Evolutionary conservation across 2,797 vertebrate genomes (phyloP).

Genomic region (Coreius guichenoti): DNA sequence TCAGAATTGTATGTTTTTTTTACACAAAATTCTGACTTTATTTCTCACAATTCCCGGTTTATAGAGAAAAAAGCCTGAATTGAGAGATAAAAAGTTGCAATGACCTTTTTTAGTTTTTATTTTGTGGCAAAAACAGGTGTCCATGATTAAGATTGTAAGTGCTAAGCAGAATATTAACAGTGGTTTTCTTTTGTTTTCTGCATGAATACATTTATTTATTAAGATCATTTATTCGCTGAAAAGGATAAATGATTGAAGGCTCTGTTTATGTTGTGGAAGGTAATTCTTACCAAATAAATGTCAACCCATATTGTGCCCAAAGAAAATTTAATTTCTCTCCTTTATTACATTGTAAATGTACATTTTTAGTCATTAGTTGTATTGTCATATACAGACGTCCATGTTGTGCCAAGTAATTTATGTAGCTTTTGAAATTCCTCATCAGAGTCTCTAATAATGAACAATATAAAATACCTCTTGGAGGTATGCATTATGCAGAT

Average conservation of each 20-base stretch:
- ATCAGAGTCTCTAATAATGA: constrained; percentile 25
- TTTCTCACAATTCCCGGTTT: background rate
- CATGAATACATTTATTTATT: background rate
- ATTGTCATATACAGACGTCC: background rate
- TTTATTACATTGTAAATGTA: background rate
- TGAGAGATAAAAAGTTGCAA: background rate
- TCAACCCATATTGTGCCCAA: constrained; percentile 10
- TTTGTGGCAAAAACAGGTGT: background rate
- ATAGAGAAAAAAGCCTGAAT: background rate
- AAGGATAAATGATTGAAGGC: background rate
- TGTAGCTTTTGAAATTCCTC: constrained; percentile 21
- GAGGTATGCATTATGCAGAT: constrained; percentile 35
- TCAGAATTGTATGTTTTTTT: background rate
- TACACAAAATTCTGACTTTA: background rate
- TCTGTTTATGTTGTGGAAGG: background rate
- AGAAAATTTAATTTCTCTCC: background rate
- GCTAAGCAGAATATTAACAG: background rate
- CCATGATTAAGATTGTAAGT: background rate
- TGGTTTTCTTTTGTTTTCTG: background rate
- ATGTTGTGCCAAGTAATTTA: background rate
- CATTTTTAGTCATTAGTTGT: background rate
- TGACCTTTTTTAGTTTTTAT: background rate
- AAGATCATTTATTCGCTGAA: background rate
- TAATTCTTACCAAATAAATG: background rate
- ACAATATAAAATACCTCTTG: constrained; percentile 10